phyloP scores from a whole-genome alignment of 2,797 vertebrate species.

The Danio choprae region DNA sequence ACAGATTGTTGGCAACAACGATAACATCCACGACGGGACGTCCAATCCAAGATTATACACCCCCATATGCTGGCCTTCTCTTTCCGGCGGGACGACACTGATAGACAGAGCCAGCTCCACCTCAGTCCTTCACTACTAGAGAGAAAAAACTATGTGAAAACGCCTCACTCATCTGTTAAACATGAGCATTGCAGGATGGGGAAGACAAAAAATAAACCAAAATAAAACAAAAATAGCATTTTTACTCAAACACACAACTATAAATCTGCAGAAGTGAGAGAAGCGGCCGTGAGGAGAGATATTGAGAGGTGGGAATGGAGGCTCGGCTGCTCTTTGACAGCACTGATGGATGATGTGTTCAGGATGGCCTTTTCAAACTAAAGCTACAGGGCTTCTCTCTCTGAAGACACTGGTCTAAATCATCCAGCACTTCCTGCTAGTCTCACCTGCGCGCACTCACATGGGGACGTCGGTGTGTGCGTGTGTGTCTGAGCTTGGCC shows the following conservation, averaged over 20 bases:
- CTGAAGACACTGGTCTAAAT: conserved; percentile 58
- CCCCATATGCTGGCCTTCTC: conserved; percentile 61
- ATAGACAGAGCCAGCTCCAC: conserved; percentile 46
- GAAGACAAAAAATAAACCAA: no score
- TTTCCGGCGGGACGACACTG: conserved; percentile 55
- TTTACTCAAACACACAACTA: no score
- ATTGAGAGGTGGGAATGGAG: conserved; percentile 34
- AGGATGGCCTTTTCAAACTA: conserved; percentile 58
- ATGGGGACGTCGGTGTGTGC: neutral
- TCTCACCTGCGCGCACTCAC: conserved; percentile 32
- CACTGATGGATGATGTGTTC: conserved; percentile 63
- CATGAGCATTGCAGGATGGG: conserved; percentile 31
- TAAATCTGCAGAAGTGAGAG: neutral
- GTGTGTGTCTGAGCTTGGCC: neutral
- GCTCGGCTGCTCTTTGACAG: conserved; percentile 55
- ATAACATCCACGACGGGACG: conserved; percentile 58
- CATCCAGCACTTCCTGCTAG: conserved; percentile 47
- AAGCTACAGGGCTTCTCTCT: conserved; percentile 53
- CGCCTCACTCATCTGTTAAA: conserved; percentile 64
- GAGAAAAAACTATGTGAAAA: conserved; percentile 63
- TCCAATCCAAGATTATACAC: conserved; percentile 55
- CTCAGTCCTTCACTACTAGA: conserved; percentile 53
- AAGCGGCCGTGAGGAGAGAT: neutral
- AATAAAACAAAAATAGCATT: no score
- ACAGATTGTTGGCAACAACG: conserved; percentile 61